phyloP scores from a whole-genome alignment of 2,113 vertebrate genomes.

The Myiagra hebetior region DNA sequence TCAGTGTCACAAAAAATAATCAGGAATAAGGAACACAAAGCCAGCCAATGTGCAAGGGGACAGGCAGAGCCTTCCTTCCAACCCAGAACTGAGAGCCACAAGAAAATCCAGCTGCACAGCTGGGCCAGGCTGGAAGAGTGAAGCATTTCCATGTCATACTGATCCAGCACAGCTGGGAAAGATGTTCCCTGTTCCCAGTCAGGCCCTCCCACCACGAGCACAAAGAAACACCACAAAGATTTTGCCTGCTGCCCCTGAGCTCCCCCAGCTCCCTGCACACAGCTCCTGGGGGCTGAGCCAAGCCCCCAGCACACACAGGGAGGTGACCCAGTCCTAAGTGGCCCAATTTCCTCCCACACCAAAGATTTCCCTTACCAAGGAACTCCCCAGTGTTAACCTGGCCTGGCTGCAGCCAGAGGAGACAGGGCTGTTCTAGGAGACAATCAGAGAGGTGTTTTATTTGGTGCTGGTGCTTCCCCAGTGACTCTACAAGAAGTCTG shows the following conservation, averaged over 20 bases:
- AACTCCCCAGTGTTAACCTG: neutral
- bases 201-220: neutral
- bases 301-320: fast-evolving
- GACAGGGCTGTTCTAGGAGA: neutral
- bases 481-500: neutral
- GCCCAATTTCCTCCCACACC: neutral
- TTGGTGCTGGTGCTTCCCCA: neutral
- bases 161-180: neutral
- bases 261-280: neutral
- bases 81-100: neutral
- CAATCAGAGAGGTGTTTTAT: neutral
- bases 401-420: neutral
- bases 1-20: neutral
- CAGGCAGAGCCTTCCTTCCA: neutral
- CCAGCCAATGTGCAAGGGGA: neutral
- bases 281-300: neutral
- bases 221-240: neutral
- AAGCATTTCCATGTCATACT: neutral
- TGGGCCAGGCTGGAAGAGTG: neutral
- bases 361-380: neutral
- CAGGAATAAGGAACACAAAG: neutral
- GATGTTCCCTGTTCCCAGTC: neutral
- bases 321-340: neutral
- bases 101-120: neutral
- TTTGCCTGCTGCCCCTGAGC: neutral